These are phyloP conservation scores for Lipophrys pholis DNA, from an alignment of 2,113 vertebrate species.

Conservation along the genomic window DNA sequence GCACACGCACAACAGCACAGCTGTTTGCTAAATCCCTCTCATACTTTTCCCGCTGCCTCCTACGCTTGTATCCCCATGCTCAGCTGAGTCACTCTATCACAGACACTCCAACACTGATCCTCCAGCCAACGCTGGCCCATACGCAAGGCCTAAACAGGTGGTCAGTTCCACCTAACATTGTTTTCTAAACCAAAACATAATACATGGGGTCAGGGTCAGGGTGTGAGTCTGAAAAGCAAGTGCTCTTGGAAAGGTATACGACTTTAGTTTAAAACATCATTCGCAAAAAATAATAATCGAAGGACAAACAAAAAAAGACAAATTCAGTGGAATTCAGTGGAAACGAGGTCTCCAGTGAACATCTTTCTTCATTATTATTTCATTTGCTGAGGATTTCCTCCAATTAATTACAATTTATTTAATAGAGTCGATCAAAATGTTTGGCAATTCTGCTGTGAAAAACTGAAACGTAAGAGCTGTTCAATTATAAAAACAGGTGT, in stretches of 20 bases:
- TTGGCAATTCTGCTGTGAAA: no score
- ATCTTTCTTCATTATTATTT: no score
- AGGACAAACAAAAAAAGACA: no score
- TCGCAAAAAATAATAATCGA: no score
- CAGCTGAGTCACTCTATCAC: slow-evolving; percentile 65
- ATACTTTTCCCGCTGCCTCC: slow-evolving; percentile 67
- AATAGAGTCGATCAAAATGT: no score
- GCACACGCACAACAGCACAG: slow-evolving; percentile 61
- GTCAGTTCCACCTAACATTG: slow-evolving; percentile 12
- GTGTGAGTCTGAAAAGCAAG: slow-evolving; percentile 1
- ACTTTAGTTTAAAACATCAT: no score
- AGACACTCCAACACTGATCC: slow-evolving; percentile 30
- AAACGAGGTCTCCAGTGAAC: no score
- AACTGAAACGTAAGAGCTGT: no score
- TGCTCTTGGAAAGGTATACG: background rate
- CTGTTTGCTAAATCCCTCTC: slow-evolving; percentile 63
- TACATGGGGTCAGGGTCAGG: background rate
- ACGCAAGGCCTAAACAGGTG: slow-evolving; percentile 54
- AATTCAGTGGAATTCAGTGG: no score
- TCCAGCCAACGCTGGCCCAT: slow-evolving; percentile 22
- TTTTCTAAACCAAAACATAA: slow-evolving; percentile 26
- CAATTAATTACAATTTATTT: no score
- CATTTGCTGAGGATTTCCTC: no score
- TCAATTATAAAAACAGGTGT: no score
- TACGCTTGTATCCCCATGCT: slow-evolving; percentile 60